Conservation (phyloP, 2,888 invertebrate species). For the Therioaphis trifolii region DNA sequence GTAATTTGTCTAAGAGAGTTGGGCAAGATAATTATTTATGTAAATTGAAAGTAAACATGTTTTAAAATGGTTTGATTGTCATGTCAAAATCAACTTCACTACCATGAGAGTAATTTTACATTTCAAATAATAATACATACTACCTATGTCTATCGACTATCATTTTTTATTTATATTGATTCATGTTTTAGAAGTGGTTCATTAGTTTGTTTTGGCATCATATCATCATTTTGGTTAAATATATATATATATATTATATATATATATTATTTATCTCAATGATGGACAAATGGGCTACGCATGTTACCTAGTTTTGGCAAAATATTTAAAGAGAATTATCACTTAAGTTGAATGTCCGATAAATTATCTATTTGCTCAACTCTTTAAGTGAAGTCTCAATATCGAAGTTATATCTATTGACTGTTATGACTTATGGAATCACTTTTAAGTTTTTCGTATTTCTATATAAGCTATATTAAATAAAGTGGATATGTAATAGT, state of each 20-base stretch:
- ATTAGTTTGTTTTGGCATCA: neutral
- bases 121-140: constrained; percentile 35
- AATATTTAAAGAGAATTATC: neutral
- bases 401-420: neutral
- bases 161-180: neutral
- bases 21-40: neutral
- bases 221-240: constrained; percentile 11
- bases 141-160: too few species aligned
- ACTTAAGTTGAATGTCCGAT: constrained; percentile 24
- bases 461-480: too few species aligned
- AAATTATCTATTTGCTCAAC: neutral
- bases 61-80: constrained; percentile 10
- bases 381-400: neutral
- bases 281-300: neutral
- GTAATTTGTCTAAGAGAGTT: too few species aligned
- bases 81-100: neutral
- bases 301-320: neutral
- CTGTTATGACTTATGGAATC: neutral
- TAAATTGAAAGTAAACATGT: constrained; percentile 24
- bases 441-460: neutral
- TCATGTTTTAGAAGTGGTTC: constrained; percentile 26
- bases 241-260: neutral
- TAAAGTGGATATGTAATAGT: too few species aligned
- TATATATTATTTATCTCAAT: too few species aligned
- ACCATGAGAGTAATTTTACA: neutral